These are phyloP conservation scores for Onychorhynchus coronatus DNA, from an alignment of 2,113 vertebrate species.

Conservation along the genomic window DNA sequence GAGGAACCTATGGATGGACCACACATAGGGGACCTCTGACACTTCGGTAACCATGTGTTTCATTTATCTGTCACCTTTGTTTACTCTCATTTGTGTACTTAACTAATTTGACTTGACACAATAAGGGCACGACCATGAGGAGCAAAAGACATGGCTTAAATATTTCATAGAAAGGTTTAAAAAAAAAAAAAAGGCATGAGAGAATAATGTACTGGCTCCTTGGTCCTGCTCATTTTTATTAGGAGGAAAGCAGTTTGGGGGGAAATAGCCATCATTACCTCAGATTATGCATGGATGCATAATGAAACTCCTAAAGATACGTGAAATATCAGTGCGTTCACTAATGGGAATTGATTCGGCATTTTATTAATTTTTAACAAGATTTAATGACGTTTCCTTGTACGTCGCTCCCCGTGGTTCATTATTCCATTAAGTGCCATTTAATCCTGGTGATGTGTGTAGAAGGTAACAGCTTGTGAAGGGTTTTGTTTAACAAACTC, in stretches of 20 bases:
- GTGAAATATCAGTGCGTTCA: constrained; percentile 34
- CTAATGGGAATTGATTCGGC: constrained; percentile 77
- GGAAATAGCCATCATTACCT: constrained; percentile 32
- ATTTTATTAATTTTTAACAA: constrained; percentile 81
- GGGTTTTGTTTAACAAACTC: constrained; percentile 25
- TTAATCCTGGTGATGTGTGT: constrained; percentile 49
- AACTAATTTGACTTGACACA: constrained; percentile 79
- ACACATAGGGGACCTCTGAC: constrained; percentile 14
- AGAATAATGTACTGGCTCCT: not conserved
- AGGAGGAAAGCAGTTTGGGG: constrained; percentile 8
- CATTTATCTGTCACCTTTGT: constrained; percentile 77
- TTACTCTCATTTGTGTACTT: constrained; percentile 71
- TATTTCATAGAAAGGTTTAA: constrained; percentile 71
- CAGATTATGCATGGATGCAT: constrained; percentile 61
- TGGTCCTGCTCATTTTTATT: constrained; percentile 57
- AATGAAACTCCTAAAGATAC: constrained; percentile 67
- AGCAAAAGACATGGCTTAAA: constrained; percentile 73
- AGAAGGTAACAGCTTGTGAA: constrained; percentile 20
- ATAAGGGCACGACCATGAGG: constrained; percentile 74
- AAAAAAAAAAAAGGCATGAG: not conserved
- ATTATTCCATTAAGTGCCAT: constrained; percentile 71
- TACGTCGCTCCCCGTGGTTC: constrained; percentile 57
- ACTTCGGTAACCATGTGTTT: constrained; percentile 51
- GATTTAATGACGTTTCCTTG: constrained; percentile 78
- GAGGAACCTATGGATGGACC: not conserved